phyloP scores from a whole-genome alignment of 2,797 vertebrate species.

The Aulostomus chinensis region DNA sequence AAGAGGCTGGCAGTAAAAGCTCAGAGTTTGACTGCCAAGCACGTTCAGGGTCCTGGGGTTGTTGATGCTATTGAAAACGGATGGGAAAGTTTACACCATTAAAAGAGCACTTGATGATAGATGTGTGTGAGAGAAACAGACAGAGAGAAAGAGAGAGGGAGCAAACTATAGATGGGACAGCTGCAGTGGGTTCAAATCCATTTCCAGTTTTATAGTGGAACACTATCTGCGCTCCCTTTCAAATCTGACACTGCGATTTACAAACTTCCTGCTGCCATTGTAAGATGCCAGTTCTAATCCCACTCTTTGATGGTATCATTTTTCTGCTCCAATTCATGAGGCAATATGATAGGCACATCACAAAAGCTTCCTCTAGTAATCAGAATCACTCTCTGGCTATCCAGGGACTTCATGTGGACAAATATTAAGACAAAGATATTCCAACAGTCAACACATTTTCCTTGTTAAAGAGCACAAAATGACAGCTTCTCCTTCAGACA shows the following conservation, averaged over 20 bases:
- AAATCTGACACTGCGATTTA: conserved; percentile 68
- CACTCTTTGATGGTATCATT: conserved; percentile 69
- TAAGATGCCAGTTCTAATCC: conserved; percentile 69
- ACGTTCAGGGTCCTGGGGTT: conserved; percentile 69
- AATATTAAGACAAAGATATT: conserved; percentile 63
- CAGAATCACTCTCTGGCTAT: conserved; percentile 48
- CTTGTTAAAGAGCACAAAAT: conserved; percentile 65
- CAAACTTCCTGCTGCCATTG: conserved; percentile 74
- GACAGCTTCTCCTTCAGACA: conserved; percentile 45
- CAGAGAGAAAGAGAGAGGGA: conserved; percentile 23
- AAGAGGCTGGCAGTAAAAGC: conserved; percentile 72
- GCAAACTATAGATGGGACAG: conserved; percentile 69
- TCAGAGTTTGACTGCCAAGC: conserved; percentile 69
- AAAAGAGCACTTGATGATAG: conserved; percentile 65
- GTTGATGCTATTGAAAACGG: conserved; percentile 73
- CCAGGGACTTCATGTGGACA: conserved; percentile 48
- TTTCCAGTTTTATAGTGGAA: conserved; percentile 77
- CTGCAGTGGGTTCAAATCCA: conserved; percentile 66
- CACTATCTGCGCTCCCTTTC: conserved; percentile 61
- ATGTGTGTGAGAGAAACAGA: conserved; percentile 32
- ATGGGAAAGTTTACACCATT: conserved; percentile 76
- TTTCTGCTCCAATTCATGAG: conserved; percentile 67
- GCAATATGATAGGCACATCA: conserved; percentile 66
- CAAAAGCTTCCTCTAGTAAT: conserved; percentile 50
- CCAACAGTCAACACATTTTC: conserved; percentile 60